These are phyloP conservation scores for Nomada flava DNA, from an alignment of 2,888 invertebrate species.

Conservation along the genomic window DNA sequence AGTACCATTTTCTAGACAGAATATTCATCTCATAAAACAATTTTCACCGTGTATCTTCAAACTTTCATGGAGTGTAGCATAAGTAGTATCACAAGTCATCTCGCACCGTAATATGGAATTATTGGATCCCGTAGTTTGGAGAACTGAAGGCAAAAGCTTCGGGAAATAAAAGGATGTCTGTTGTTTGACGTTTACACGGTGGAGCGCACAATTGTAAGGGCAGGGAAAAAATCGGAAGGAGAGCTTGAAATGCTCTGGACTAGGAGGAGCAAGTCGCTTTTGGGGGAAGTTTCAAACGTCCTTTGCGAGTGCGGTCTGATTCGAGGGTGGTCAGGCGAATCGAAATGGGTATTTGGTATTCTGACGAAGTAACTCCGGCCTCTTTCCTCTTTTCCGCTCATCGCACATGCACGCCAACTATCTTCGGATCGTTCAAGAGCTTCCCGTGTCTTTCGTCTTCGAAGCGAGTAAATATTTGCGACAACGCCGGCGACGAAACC, in stretches of 20 bases:
- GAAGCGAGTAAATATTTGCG: conserved; percentile 80
- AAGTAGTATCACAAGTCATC: neutral
- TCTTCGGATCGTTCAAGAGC: conserved; percentile 74
- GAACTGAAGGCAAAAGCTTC: neutral
- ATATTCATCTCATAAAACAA: conserved; percentile 5
- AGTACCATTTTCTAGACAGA: neutral
- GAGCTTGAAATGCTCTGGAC: conserved; percentile 15
- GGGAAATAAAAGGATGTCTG: neutral
- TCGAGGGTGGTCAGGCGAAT: conserved; percentile 76
- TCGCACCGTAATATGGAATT: neutral
- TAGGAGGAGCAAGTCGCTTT: conserved; percentile 33
- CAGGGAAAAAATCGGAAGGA: conserved; percentile 44
- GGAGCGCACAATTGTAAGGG: conserved; percentile 16
- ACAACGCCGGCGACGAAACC: conserved; percentile 50
- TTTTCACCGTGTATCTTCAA: neutral
- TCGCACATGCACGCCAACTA: conserved; percentile 77
- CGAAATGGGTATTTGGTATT: conserved; percentile 80
- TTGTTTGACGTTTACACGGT: conserved; percentile 35
- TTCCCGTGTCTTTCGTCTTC: conserved; percentile 74
- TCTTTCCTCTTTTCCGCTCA: conserved; percentile 74
- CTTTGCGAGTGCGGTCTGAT: conserved; percentile 72
- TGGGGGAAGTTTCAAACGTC: conserved; percentile 68
- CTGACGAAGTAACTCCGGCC: conserved; percentile 74
- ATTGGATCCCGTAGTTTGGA: conserved; percentile 8
- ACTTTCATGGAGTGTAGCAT: neutral